A percentile compares a stretch with the other conserved stretches of the same genome.
Conservation (phyloP, 1,140 invertebrate species). For the Dysdera silvatica region DNA sequence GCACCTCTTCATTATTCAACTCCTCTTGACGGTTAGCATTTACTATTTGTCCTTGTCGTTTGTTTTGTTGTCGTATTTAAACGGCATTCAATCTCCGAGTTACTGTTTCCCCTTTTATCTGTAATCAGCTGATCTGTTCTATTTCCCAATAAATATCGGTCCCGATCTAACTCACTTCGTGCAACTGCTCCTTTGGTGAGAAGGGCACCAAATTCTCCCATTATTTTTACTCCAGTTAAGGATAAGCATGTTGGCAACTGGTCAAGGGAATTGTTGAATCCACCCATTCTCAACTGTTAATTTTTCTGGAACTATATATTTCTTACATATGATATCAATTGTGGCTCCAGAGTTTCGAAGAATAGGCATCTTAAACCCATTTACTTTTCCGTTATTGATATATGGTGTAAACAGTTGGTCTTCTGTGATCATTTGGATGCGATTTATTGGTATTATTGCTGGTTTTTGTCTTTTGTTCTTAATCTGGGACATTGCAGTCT, state of each 20-base stretch:
- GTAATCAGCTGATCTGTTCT: background rate
- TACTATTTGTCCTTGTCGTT: too few species aligned
- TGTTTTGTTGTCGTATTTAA: too few species aligned
- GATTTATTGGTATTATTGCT: too few species aligned
- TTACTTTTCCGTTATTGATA: background rate
- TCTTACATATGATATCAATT: background rate
- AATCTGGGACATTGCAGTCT: too few species aligned
- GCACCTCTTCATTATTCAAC: too few species aligned
- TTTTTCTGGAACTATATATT: background rate
- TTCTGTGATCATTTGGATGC: too few species aligned
- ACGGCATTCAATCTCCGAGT: too few species aligned
- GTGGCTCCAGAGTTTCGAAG: slow-evolving; percentile 1
- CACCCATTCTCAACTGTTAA: background rate
- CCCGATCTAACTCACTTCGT: background rate
- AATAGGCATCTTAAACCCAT: background rate
- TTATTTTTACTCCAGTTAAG: background rate
- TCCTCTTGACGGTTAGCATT: too few species aligned
- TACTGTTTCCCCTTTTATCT: background rate
- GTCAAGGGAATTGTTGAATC: background rate
- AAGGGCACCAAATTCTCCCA: background rate
- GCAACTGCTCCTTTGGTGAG: background rate
- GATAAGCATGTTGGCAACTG: background rate
- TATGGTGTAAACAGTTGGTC: background rate
- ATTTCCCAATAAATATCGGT: background rate
- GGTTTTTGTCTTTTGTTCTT: too few species aligned